These are phyloP conservation scores for Perithous albicinctus DNA, from an alignment of 2,888 invertebrate genomes.

Conservation along the genomic window DNA sequence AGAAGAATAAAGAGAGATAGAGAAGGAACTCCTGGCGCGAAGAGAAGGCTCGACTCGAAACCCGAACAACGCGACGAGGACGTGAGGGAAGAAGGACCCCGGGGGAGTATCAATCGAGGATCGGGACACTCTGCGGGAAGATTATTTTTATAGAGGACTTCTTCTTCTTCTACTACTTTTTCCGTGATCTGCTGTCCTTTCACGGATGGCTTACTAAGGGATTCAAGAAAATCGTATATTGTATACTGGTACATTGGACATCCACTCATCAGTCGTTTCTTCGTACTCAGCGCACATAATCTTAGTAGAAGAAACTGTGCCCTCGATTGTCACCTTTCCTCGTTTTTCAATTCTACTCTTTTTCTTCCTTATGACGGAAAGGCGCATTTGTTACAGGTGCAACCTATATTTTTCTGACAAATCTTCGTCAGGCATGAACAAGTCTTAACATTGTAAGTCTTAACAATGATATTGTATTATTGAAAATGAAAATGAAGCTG, in stretches of 20 bases:
- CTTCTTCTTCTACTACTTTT: conserved; percentile 71
- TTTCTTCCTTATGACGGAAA: conserved; percentile 2
- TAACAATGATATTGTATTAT: too few species aligned
- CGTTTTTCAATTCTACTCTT: conserved; percentile 7
- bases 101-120: conserved; percentile 78
- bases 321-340: conserved; percentile 29
- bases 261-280: conserved; percentile 65
- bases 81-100: conserved; percentile 62
- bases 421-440: too few species aligned
- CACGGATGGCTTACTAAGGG: conserved; percentile 78
- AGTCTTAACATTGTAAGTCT: too few species aligned
- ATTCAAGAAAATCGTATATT: conserved; percentile 75
- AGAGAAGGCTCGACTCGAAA: conserved; percentile 43
- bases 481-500: too few species aligned
- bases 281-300: conserved; percentile 65
- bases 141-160: conserved; percentile 78
- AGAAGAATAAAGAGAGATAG: conserved; percentile 15
- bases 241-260: conserved; percentile 67
- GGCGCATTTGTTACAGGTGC: conserved; percentile 56
- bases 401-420: too few species aligned
- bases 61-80: conserved; percentile 32
- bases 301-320: conserved; percentile 59
- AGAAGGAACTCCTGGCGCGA: conserved; percentile 33
- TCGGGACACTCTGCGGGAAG: conserved; percentile 77
- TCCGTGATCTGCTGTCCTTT: conserved; percentile 77